A percentile compares a stretch with the other conserved stretches of the same genome.
phyloP scores from a whole-genome alignment of 2,113 vertebrate species.

The Chrysochloris asiatica region DNA sequence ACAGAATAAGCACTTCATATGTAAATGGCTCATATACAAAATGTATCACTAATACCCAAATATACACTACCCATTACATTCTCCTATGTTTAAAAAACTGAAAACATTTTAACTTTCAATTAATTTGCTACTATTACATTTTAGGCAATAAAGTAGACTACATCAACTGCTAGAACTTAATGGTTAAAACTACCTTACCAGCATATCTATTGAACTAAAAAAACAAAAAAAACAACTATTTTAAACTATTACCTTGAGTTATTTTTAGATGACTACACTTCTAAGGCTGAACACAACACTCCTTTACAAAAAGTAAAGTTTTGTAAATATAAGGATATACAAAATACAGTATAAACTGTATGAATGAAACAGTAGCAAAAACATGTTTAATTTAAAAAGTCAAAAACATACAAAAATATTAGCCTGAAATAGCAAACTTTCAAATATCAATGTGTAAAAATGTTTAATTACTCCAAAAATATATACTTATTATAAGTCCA shows the following conservation, averaged over 20 bases:
- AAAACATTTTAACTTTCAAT: constrained; percentile 56
- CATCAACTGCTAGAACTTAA: constrained; percentile 42
- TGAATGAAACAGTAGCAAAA: constrained; percentile 70
- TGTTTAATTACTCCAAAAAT: constrained; percentile 88
- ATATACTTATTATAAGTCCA: constrained; percentile 45
- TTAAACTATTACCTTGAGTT: constrained; percentile 17
- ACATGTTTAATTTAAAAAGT: constrained; percentile 79
- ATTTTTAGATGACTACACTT: neutral
- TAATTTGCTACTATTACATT: constrained; percentile 13
- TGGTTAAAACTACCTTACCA: neutral
- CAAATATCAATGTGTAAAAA: constrained; percentile 84
- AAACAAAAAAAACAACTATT: constrained; percentile 11
- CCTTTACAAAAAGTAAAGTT: constrained; percentile 50
- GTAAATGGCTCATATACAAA: constrained; percentile 62
- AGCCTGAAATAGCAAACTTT: constrained; percentile 80
- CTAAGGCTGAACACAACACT: neutral
- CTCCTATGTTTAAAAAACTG: constrained; percentile 50
- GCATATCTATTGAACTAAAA: neutral
- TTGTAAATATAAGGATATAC: constrained; percentile 77
- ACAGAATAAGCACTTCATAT: constrained; percentile 38
- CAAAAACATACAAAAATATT: constrained; percentile 88
- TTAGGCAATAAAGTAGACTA: constrained; percentile 27
- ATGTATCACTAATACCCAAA: no score
- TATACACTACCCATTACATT: no score
- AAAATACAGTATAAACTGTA: constrained; percentile 62